Percentiles rank a stretch among this genome's conserved stretches.
These are phyloP conservation scores for Ips typographus DNA, from an alignment of 1,140 invertebrate genomes.

Conservation along the genomic window DNA sequence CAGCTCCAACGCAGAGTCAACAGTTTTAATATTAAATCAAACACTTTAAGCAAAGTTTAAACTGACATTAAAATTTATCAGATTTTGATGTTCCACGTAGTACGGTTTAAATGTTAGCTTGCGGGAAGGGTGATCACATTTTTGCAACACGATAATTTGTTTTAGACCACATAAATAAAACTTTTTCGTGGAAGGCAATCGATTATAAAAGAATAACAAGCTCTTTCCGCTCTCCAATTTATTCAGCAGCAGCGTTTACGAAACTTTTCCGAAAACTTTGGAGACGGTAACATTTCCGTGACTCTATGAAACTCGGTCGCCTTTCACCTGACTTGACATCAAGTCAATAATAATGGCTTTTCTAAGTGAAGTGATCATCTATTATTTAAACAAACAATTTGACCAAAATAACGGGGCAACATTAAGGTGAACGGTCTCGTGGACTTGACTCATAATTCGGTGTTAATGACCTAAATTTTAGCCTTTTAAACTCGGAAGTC, in stretches of 20 bases:
- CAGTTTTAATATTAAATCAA: background rate
- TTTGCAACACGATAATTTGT: too few species aligned
- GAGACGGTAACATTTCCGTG: too few species aligned
- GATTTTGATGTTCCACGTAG: background rate
- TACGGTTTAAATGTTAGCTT: too few species aligned
- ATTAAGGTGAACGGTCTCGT: slow-evolving; percentile 7
- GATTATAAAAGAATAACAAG: too few species aligned
- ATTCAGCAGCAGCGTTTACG: too few species aligned
- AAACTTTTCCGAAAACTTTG: too few species aligned
- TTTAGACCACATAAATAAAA: too few species aligned
- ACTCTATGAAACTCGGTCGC: too few species aligned
- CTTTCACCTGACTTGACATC: background rate
- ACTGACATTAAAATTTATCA: slow-evolving; percentile 5
- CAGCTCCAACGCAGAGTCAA: background rate
- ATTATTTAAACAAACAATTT: slow-evolving; percentile 11
- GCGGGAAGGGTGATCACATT: too few species aligned
- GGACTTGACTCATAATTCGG: slow-evolving; percentile 6
- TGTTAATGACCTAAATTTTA: slow-evolving; percentile 18
- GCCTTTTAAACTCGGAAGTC: background rate
- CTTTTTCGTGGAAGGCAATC: too few species aligned
- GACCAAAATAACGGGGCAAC: slow-evolving; percentile 5
- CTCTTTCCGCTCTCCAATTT: too few species aligned
- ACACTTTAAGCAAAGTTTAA: background rate
- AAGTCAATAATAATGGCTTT: background rate
- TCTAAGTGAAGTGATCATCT: background rate